A percentile compares a stretch with the other conserved stretches of the same genome.
Conservation (phyloP, 2,888 invertebrate genomes). For the Tuberolachnus salignus region DNA sequence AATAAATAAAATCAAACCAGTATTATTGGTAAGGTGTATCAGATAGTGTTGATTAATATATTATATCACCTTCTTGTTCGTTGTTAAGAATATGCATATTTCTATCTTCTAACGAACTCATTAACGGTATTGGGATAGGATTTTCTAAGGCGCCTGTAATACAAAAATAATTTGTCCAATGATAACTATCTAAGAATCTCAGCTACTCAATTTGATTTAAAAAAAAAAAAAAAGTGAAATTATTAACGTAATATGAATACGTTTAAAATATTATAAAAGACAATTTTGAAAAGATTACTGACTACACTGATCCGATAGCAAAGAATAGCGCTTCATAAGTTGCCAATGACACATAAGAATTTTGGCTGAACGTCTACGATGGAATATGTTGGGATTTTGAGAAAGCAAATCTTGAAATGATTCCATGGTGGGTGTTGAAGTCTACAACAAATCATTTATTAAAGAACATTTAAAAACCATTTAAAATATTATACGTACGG, state of each 20-base stretch:
- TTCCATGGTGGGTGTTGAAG: constrained; percentile 74
- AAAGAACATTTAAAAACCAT: constrained; percentile 33
- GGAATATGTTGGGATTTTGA: constrained; percentile 84
- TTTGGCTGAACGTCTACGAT: constrained; percentile 85
- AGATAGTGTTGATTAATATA: too few relatives aligned
- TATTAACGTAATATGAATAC: too few relatives aligned
- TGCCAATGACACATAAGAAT: constrained; percentile 89
- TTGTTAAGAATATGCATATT: constrained; percentile 56
- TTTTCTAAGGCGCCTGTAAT: constrained; percentile 55
- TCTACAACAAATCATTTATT: constrained; percentile 64
- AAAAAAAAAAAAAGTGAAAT: too few relatives aligned
- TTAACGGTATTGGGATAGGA: constrained; percentile 57
- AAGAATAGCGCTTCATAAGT: constrained; percentile 86
- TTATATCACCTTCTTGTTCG: constrained; percentile 44
- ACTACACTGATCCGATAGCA: constrained; percentile 88
- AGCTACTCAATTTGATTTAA: too few relatives aligned
- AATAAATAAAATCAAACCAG: constrained; percentile 6
- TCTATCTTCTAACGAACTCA: constrained; percentile 57
- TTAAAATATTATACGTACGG: constrained; percentile 66
- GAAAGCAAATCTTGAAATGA: constrained; percentile 84
- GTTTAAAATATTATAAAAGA: not conserved
- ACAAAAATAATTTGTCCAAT: not conserved
- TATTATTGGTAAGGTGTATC: not conserved
- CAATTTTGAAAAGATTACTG: constrained; percentile 55
- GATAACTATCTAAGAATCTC: not conserved